Percentiles rank a stretch among this genome's conserved stretches.
Evolutionary conservation across 2,888 invertebrate genomes (phyloP).

Genomic region (Erebia aethiops): DNA sequence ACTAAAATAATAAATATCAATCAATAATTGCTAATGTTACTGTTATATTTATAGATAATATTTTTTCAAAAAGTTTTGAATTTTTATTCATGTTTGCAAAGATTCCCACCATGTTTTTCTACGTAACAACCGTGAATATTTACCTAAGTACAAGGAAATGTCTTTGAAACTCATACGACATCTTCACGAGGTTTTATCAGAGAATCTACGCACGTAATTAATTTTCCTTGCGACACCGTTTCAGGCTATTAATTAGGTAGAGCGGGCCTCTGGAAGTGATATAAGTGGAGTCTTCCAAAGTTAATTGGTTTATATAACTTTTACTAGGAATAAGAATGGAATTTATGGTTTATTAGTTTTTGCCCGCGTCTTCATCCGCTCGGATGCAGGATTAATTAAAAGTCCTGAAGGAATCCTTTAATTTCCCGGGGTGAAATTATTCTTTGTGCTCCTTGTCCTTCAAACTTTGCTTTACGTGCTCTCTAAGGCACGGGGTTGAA

Average conservation of each 20-base stretch:
- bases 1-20: too few relatives aligned
- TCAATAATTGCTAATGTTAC: too few relatives aligned
- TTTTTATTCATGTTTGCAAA: background rate
- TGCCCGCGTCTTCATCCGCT: background rate
- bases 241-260: constrained; percentile 38
- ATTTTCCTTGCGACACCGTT: constrained; percentile 38
- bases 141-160: background rate
- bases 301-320: constrained; percentile 37
- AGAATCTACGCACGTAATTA: constrained; percentile 38
- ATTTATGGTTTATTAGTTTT: background rate
- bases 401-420: background rate
- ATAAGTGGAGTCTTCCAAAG: constrained; percentile 44
- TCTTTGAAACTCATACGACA: constrained; percentile 7
- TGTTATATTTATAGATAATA: too few relatives aligned
- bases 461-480: too few relatives aligned
- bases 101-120: too few relatives aligned
- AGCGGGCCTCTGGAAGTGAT: constrained; percentile 38
- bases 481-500: too few relatives aligned
- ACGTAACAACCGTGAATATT: background rate
- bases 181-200: constrained; percentile 25
- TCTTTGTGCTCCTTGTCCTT: too few relatives aligned
- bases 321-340: constrained; percentile 20
- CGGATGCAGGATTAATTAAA: background rate
- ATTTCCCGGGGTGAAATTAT: background rate
- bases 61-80: too few relatives aligned